Evolutionary conservation across 2,113 vertebrate species (phyloP), one percentile per base, ranked within the genome.

Genomic region (Microtus pennsylvanicus): DNA sequence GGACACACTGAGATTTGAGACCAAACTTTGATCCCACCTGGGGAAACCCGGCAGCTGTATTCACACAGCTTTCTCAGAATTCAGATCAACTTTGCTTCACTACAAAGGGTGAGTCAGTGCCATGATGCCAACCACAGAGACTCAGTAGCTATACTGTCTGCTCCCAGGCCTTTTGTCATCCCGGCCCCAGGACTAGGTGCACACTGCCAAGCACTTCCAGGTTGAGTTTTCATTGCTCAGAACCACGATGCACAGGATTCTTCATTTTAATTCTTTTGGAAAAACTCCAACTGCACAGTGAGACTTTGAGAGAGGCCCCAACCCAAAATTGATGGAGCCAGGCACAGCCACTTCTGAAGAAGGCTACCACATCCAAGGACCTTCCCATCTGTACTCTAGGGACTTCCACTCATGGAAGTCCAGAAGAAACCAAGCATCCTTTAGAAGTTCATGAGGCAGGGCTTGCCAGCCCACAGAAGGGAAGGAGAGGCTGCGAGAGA

Each of bases 291-390:
- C 47, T 11, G 42, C 30, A 35, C 50, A 50, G 45, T 8, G 87
- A 89, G 87, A 95, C 38, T 35, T 94, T 12, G 75, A 93, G 69
- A 82, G 69, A 95, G 42, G 78, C 52, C 52, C 24, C 9, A 9
- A 35, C 52, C 74, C 61, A 70, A 24, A 35, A n/a, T 24, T 14
- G 82, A 65, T 1, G 3, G 50, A 38, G 3, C 17, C 76, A 30
- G 47, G 26, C 63, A 1, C 1, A 26, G 24, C 65, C 28, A 26
- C 63, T 87, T 78, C 55, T 33, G 42, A 86, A 24, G 26, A 35
- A 74, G 75, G 28, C 30, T 45, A 28, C 7, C 61, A 58, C 50
- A 47, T 50, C 35, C 28, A 21, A 28, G 61, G 47, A 4, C 33
- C 35, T 24, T 52, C 24, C 47, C 24, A 55, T 8, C 24, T 30